Percentiles rank a stretch among this genome's conserved stretches.
Evolutionary conservation across 92 coral and sea anemone genomes (phyloP).

Genomic region (Isaurus tuberculatus): DNA sequence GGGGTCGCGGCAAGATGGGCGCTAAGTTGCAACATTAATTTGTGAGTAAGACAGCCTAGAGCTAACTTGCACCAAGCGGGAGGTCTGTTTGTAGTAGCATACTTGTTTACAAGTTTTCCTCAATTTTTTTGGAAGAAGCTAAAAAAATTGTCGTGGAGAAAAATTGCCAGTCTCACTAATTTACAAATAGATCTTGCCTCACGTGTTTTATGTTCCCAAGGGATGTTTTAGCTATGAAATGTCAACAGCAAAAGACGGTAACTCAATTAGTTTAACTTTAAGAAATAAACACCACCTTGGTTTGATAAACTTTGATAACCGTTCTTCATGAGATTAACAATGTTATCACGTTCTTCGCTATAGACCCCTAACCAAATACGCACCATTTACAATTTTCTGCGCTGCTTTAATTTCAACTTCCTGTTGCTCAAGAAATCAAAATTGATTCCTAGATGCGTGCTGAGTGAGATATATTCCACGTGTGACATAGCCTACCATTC

Average conservation of each 20-base stretch:
- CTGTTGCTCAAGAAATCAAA: neutral
- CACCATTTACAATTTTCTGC: neutral
- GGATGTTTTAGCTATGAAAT: neutral
- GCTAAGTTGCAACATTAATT: slow-evolving; percentile 10
- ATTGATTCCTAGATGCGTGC: slow-evolving; percentile 1
- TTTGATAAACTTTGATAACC: neutral
- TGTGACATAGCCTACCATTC: neutral
- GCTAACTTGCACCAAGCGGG: neutral
- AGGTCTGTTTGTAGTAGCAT: slow-evolving; percentile 18
- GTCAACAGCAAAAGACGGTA: neutral
- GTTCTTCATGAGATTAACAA: neutral
- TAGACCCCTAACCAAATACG: neutral
- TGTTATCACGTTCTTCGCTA: neutral
- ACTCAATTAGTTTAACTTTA: slow-evolving; percentile 19
- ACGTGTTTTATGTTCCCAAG: neutral
- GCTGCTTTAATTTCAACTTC: neutral
- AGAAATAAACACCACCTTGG: slow-evolving; percentile 26
- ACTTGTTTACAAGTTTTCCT: neutral
- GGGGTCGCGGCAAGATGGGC: neutral
- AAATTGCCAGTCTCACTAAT: neutral
- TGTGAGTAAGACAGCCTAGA: neutral
- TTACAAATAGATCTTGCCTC: neutral
- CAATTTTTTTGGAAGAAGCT: neutral
- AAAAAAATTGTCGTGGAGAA: neutral
- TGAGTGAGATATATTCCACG: neutral